A percentile compares a stretch with the other conserved stretches of the same genome.
Evolutionary conservation across 2,113 vertebrate genomes (phyloP).

Genomic region (crab-eating macaque (Macaca fascicularis)): T2T-MFA8v1.1 NC_088387.1:2933001-2933500

Average conservation of each 20-base stretch:
- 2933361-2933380: neutral
- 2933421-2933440: neutral
- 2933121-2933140: neutral
- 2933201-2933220: neutral
- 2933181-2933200: neutral
- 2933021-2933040: neutral
- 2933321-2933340: neutral
- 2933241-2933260: too few relatives aligned
- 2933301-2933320: neutral
- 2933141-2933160: neutral
- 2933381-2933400: accelerated
- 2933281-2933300: neutral
- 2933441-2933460: neutral
- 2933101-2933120: neutral
- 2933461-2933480: neutral
- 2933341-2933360: neutral
- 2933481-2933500: neutral
- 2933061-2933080: accelerated
- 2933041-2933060: neutral
- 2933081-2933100: too few relatives aligned
- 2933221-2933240: neutral
- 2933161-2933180: neutral
- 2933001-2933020: neutral
- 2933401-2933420: neutral
- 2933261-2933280: neutral